Conservation (phyloP, 2,888 invertebrate species). For the Heteromyza rotundicornis region DNA sequence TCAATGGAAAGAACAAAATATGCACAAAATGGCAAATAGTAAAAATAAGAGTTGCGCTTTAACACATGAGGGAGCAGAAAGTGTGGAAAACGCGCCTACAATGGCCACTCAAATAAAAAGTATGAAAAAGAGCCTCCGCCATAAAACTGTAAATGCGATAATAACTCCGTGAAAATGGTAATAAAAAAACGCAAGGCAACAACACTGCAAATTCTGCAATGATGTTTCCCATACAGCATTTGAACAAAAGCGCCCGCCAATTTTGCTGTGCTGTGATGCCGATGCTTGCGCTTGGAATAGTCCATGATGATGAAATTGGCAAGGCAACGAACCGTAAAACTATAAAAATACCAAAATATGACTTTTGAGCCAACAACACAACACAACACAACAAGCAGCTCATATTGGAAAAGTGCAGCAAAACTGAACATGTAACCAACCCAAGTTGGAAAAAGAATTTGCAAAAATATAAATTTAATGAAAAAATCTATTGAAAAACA, state of each 20-base stretch:
- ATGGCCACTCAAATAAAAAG: neutral
- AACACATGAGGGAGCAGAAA: neutral
- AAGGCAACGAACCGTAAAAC: slow-evolving; percentile 18
- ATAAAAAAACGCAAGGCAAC: neutral
- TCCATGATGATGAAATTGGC: slow-evolving; percentile 15
- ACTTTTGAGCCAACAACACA: neutral
- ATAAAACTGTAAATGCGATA: neutral
- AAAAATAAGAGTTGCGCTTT: neutral
- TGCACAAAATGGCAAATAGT: neutral
- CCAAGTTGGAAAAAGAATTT: neutral
- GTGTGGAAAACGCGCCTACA: neutral
- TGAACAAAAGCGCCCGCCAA: neutral
- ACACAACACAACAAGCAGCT: neutral
- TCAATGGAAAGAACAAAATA: neutral
- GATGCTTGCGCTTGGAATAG: neutral
- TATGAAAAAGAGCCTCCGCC: neutral
- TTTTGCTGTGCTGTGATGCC: neutral
- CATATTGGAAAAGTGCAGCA: neutral
- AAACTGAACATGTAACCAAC: neutral
- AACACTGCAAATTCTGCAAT: neutral
- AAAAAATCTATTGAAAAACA: too few species aligned
- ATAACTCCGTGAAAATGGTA: neutral
- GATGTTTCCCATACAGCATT: too few species aligned
- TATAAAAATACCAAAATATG: slow-evolving; percentile 15
- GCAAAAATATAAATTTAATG: neutral